Base-by-base conservation (phyloP, 2,888 invertebrate species). In the Chelonus formosanus region DNA sequence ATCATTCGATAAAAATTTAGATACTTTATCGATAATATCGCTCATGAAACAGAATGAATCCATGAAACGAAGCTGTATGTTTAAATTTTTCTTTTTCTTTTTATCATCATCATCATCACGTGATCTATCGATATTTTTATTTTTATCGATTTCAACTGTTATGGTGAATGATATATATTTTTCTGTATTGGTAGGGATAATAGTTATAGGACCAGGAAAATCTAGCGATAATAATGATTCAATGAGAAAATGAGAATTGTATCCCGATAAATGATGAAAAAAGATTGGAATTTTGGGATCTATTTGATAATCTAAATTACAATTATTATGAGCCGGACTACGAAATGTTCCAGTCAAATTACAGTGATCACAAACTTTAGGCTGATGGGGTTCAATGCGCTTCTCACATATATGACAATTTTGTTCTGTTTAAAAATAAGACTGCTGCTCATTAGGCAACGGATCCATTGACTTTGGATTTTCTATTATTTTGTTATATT, bases 1-100 rank as follows among this genome's bases (percentile, higher is more conserved):
- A 5, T 58, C 44, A 5, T 10, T 36, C 32, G 67, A 31, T 44
- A 76, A 56, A 67, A 74, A 70, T 10, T 64, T 70, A n/a, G 75
- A 68, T 31, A 80, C 67, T 69, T 76, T 72, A 35, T 75, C 76
- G 44, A 79, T 60, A 63, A 73, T 72, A 10, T 72, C 66, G 6
- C 73, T 53, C 75, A 80, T 75, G 67, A 80, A 81, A n/a, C 75
- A 66, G 56, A 74, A 76, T 31, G 75, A 78, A 69, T 80, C 78
- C 31, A 80, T 64, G 53, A 75, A 76, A 10, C 34, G 31, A 8
- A 50, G 3, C 7, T 50, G n/a, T 10, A 56, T n/a, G n/a, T 31
- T 43, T 32, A 2, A 7, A 20, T 20, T 20, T 20, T 20, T 20
- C 2, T 20, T n/a, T n/a, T 20, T 20, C 2, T 20, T 20, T 20